A percentile compares a stretch with the other conserved stretches of the same genome.
Evolutionary conservation across 2,888 invertebrate species (phyloP).

Genomic region (Ommatoiulus sabulosus): DNA sequence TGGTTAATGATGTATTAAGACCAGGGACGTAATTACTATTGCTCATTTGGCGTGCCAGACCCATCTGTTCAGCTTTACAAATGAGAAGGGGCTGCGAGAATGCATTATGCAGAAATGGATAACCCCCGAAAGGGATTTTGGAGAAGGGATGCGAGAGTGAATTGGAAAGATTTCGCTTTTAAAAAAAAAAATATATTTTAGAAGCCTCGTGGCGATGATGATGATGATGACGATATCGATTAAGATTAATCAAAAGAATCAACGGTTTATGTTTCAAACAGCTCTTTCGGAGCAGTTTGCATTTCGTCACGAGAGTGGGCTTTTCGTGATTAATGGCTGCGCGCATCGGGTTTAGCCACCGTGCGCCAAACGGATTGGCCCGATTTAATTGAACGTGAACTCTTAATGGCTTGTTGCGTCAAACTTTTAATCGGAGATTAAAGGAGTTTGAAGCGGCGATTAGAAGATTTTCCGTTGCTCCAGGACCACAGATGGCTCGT

Average conservation of each 20-base stretch:
- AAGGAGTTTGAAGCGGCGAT: too few species aligned
- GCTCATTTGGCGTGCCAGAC: constrained; percentile 56
- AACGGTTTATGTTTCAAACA: constrained; percentile 34
- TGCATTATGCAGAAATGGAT: constrained; percentile 50
- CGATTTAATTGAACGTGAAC: constrained; percentile 27
- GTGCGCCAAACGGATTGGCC: background rate
- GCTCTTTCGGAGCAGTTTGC: constrained; percentile 31
- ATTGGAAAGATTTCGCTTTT: background rate
- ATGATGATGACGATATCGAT: constrained; percentile 52
- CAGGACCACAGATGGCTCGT: too few species aligned
- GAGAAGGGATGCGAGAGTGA: constrained; percentile 27
- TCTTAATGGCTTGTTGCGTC: background rate
- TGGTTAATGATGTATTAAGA: constrained; percentile 64
- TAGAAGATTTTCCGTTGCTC: too few species aligned
- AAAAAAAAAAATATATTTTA: constrained; percentile 25
- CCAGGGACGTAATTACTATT: constrained; percentile 55
- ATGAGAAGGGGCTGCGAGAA: constrained; percentile 63
- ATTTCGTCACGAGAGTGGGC: constrained; percentile 36
- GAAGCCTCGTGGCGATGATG: constrained; percentile 38
- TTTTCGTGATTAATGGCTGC: constrained; percentile 5
- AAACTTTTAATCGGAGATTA: background rate
- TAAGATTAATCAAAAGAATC: constrained; percentile 49
- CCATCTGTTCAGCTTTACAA: constrained; percentile 61
- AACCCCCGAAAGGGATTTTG: constrained; percentile 49
- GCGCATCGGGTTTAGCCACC: background rate